Percentiles rank a stretch among this genome's conserved stretches.
Evolutionary conservation across 2,797 vertebrate species (phyloP).

Genomic region (Myiotriccus ornatus): DNA sequence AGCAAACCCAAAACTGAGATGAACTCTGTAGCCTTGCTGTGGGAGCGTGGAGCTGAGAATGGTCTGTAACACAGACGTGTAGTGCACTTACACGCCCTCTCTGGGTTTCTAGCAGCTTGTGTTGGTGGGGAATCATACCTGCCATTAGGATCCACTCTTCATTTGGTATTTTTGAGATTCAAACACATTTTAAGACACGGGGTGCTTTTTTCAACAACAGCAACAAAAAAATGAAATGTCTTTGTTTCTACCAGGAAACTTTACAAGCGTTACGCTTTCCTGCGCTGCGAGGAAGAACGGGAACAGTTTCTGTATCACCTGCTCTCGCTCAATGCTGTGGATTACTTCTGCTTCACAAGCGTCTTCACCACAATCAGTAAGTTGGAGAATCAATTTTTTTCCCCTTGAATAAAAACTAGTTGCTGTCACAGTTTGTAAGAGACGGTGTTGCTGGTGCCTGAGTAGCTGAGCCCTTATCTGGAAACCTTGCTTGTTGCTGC

Average conservation of each 20-base stretch:
- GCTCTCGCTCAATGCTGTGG: constrained; percentile 95
- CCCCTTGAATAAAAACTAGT: neutral
- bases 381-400: constrained; percentile 53
- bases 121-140: neutral
- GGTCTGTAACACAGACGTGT: neutral
- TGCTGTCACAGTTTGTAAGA: neutral
- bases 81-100: neutral
- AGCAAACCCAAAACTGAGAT: neutral
- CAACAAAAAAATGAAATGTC: neutral
- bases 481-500: neutral
- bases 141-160: neutral
- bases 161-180: neutral
- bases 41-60: rapidly evolving
- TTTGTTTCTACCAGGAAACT: constrained; percentile 83
- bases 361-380: constrained; percentile 96
- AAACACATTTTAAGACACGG: neutral
- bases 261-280: constrained; percentile 95
- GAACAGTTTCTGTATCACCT: constrained; percentile 98
- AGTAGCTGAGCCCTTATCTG: neutral
- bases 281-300: constrained; percentile 94
- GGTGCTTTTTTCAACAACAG: neutral
- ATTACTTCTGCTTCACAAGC: constrained; percentile 98
- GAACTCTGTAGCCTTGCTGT: neutral
- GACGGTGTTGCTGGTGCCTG: neutral
- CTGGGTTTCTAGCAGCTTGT: neutral